Base-by-base conservation (phyloP, 1,140 invertebrate species). In the Dolichoris vasculosae region DNA sequence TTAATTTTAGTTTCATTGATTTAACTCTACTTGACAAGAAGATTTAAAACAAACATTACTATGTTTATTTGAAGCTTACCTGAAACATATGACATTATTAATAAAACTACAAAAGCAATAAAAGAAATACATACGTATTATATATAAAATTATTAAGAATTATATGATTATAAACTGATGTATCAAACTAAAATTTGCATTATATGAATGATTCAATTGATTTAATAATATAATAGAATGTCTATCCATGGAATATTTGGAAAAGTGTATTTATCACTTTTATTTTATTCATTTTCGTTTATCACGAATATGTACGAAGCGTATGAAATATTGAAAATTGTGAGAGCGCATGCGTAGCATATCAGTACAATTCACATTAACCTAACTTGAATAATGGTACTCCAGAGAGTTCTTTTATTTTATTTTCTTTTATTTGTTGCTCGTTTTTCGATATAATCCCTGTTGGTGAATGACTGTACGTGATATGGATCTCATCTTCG, bases 351-450 rank as follows among this genome's bases (percentile, higher is more conserved):
- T 40, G 32, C 67, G 35, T 32, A 4, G 20, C n/a, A 2, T 40
- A 35, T 67, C 30, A 0, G 4, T 67, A 67, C 11, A 32, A 67
- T 67, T 7, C n/a, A 71, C 67, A 71, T 40, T 6, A 71, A 71
- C 1, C 67, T 1, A 38, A 20, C 15, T 38, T 40, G 35, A 71
- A 71, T 71, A 40, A 71, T n/a, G n/a, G n/a, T 40, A 71, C 35
- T 71, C 13, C 17, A 40, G 63, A 30, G 46, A 35, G 4, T 35
- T 15, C 48, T 75, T 59, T 83, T 83, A 83, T 75, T 35, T 78
- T 78, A 59, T 78, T 13, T 59, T 78, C n/a, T n/a, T n/a, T n/a
- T n/a, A n/a, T 40, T 63, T 64, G 32, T 35, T 38, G 23, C 79
- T 43, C 59, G 64, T 48, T 67, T 81, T 46, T 32, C 55, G 26